Evolutionary conservation across 2,113 vertebrate species (phyloP), one percentile per base, ranked within the genome.

Genomic region (Prionailurus viverrinus): DNA sequence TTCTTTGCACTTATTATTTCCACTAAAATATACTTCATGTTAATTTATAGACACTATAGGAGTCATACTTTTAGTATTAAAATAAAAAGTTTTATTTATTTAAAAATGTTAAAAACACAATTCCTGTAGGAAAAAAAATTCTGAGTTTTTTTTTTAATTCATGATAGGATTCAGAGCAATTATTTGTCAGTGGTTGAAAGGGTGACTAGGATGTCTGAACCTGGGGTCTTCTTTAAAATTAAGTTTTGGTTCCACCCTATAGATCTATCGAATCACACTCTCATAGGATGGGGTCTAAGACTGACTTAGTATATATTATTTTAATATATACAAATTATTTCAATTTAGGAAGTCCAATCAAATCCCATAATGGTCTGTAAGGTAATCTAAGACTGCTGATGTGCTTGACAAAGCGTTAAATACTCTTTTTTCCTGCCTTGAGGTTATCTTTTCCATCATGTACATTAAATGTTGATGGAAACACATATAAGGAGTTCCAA

Each of bases 381-480:
- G 99, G 98, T 99, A 99, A 98, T 99, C 99, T 90, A 99, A 98
- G 85, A 99, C 99, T 53, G 99, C 99, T 63, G 99, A 99, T n/a
- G 99, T 99, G 97, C 99, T 99, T 84, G 99, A 99, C 76, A 99
- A 98, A 97, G 99, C 99, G 89, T 99, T 99, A 97, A 99, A 99
- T 73, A 99, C 96, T 94, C 98, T 99, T 94, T 99, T 99, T 98
- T 99, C 99, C 61, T 99, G 99, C 97, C 99, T 99, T 82, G 99
- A 99, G 96, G 99, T 99, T 96, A 99, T 99, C 45, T 99, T 99
- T 98, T 99, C 99, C 98, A 99, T 98, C 99, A 99, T 99, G 98
- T 99, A 99, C 97, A 99, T 99, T 74, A 99, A 99, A 98, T 99
- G 99, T 66, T 99, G 99, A 98, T 99, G 99, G 97, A 99, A 99